phyloP scores from a whole-genome alignment of 1,140 invertebrate species.

The Lerema accius region DNA sequence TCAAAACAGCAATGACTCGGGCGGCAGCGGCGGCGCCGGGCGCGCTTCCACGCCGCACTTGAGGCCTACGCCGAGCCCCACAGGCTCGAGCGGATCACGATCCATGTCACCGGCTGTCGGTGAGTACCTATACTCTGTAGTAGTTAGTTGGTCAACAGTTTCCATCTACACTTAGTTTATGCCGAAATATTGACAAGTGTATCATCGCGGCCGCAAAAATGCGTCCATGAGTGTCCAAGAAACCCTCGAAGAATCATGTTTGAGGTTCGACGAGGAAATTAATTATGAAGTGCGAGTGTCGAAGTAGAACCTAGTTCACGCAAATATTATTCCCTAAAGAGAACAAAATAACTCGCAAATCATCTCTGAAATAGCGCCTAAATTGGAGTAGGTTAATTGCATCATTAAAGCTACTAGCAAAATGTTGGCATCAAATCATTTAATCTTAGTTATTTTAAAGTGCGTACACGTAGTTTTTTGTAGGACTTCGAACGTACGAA shows the following conservation, averaged over 20 bases:
- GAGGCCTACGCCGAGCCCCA: constrained; percentile 96
- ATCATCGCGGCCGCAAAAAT: too few relatives aligned
- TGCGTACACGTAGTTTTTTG: constrained; percentile 5
- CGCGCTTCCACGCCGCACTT: constrained; percentile 89
- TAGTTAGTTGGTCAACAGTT: too few relatives aligned
- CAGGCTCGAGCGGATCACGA: constrained; percentile 95
- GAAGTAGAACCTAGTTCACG: too few relatives aligned
- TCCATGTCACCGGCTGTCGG: constrained; percentile 98
- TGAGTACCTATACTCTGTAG: too few relatives aligned
- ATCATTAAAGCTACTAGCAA: not conserved
- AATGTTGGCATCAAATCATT: constrained; percentile 1
- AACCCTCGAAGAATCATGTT: too few relatives aligned
- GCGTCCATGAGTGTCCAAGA: too few relatives aligned
- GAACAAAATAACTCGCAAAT: not conserved
- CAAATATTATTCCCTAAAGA: too few relatives aligned
- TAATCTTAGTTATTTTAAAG: not conserved
- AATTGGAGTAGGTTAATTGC: not conserved
- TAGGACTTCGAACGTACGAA: constrained; percentile 5
- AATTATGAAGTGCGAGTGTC: too few relatives aligned
- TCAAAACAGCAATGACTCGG: constrained; percentile 92
- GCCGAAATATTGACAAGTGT: too few relatives aligned
- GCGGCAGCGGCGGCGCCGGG: constrained; percentile 88
- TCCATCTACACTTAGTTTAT: too few relatives aligned
- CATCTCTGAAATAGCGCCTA: not conserved
- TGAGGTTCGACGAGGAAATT: too few relatives aligned